Base-by-base conservation (phyloP, 2,888 invertebrate species). In the Plagodis pulveraria region DNA sequence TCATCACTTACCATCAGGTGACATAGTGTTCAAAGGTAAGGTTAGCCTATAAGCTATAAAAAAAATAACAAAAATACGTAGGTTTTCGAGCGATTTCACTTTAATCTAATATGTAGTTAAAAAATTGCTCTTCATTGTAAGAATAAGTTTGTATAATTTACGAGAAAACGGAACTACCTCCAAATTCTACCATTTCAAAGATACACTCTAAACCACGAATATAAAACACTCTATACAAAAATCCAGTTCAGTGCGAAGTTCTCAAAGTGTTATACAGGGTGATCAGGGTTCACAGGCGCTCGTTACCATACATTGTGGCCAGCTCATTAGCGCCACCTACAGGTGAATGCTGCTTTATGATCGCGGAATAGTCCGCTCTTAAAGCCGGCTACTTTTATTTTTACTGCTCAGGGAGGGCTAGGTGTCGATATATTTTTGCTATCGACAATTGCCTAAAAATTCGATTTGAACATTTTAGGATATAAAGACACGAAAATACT, bases 301-400 rank as follows among this genome's bases (percentile, higher is more conserved):
- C 71, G 74, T 78, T 74, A 74, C 71, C 68, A 71, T 76, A 84
- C 83, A 79, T 76, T 83, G 83, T 82, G 74, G 60, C 9, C 54
- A 54, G 65, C 78, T 83, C 83, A 83, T 85, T 84, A 83, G 77
- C 65, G 64, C 73, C 72, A 72, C 65, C 76, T 73, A 71, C 71
- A 76, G 80, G 75, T 76, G 59, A 59, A 76, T 70, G 76, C 65
- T 69, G 74, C 73, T 88, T 87, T 86, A 87, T 78, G 84, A 83
- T 83, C 81, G 78, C 81, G 73, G 81, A 85, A 85, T 79, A 78
- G 78, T 78, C 72, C 78, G 68, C 74, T 81, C 78, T 78, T 86
- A 84, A 84, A 87, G 78, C 77, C 78, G 77, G 77, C 79, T 76
- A 77, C 81, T 79, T 77, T 78, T 77, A 81, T 81, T 83, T 83